phyloP scores from a whole-genome alignment of 2,113 vertebrate species.

The Percina caprodes region DNA sequence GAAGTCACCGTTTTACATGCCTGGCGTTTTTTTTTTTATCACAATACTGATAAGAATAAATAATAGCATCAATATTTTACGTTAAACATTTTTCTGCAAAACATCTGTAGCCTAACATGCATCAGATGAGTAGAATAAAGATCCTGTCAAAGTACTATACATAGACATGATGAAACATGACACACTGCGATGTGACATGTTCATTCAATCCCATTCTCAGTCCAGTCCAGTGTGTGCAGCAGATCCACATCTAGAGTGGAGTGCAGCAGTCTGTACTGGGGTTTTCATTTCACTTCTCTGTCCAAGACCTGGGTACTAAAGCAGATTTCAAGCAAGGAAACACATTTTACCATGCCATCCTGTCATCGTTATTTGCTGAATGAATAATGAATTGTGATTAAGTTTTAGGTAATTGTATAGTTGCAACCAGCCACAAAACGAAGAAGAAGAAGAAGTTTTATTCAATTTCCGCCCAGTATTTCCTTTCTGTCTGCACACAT shows the following conservation, averaged over 20 bases:
- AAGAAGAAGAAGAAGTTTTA: no score
- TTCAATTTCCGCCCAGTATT: no score
- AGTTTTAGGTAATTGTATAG: no score
- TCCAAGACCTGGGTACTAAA: slow-evolving; percentile 13
- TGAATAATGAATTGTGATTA: no score
- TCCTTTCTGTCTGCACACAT: no score
- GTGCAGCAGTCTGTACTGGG: no score
- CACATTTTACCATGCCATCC: background rate
- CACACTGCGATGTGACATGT: slow-evolving; percentile 32
- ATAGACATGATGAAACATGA: background rate
- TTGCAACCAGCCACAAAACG: no score
- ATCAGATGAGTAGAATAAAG: background rate
- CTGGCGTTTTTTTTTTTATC: no score
- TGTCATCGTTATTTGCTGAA: background rate
- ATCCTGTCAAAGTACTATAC: background rate
- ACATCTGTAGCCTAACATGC: background rate
- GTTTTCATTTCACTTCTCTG: slow-evolving; percentile 19
- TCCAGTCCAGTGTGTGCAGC: background rate
- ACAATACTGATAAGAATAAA: no score
- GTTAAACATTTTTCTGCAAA: background rate
- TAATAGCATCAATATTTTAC: background rate
- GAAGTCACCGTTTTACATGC: no score
- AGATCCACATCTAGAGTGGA: slow-evolving; percentile 1
- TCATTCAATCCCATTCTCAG: slow-evolving; percentile 29
- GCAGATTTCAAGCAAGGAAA: background rate